A percentile compares a stretch with the other conserved stretches of the same genome.
Evolutionary conservation across 2,113 vertebrate genomes (phyloP).

Genomic region (Dolichallabes microphthalmus): DNA sequence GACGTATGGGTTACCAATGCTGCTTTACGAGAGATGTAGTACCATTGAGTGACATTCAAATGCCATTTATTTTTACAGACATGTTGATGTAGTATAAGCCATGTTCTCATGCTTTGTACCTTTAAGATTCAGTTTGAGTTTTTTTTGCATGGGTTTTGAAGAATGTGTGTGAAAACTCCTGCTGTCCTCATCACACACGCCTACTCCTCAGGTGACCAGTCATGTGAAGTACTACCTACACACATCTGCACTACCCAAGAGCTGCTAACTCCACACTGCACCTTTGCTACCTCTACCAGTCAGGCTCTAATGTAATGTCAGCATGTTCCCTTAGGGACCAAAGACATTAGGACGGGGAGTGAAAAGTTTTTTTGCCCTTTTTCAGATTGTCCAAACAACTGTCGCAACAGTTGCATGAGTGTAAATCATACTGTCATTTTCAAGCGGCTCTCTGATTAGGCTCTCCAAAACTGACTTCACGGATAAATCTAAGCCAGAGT

Average conservation of each 20-base stretch:
- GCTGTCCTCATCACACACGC: slow-evolving; percentile 30
- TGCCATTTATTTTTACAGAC: neutral
- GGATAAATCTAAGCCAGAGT: neutral
- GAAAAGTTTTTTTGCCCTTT: slow-evolving; percentile 1
- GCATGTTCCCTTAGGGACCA: slow-evolving; percentile 36
- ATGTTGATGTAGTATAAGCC: slow-evolving; percentile 6
- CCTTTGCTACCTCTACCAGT: slow-evolving; percentile 43
- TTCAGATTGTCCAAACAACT: neutral
- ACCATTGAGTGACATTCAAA: neutral
- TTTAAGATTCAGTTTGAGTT: neutral
- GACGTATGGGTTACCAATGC: slow-evolving; percentile 19
- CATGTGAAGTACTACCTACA: slow-evolving; percentile 35
- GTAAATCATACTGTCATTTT: neutral
- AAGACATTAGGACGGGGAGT: slow-evolving; percentile 20
- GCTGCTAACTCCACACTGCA: slow-evolving; percentile 45
- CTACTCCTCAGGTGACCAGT: slow-evolving; percentile 40
- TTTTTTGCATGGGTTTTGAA: slow-evolving; percentile 1
- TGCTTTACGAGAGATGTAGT: slow-evolving; percentile 34
- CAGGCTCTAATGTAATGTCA: slow-evolving; percentile 25
- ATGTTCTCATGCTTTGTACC: slow-evolving; percentile 15
- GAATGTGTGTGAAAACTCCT: neutral
- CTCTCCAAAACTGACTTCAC: neutral
- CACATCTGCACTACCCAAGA: slow-evolving; percentile 39
- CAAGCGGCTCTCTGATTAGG: neutral
- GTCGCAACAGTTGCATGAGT: neutral